Conservation (phyloP, 2,797 vertebrate genomes). For the Mastacembelus armatus region DNA sequence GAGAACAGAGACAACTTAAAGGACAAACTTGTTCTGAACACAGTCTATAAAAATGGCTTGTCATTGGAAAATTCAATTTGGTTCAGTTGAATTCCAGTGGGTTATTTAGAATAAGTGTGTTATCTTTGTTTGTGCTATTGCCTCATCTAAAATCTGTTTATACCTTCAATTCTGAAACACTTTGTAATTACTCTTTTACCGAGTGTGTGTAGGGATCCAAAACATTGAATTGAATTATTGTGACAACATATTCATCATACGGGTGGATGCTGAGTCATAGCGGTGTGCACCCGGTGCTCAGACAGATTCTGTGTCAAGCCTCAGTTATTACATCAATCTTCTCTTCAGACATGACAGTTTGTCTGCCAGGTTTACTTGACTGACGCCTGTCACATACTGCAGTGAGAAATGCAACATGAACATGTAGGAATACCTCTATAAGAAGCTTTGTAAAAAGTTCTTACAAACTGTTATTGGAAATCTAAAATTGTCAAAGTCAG, state of each 20-base stretch:
- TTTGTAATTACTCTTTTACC: slow-evolving; percentile 7
- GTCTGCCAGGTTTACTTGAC: slow-evolving; percentile 37
- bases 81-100: slow-evolving; percentile 2
- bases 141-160: slow-evolving; percentile 31
- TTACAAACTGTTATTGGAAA: slow-evolving; percentile 17
- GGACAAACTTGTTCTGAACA: slow-evolving; percentile 15
- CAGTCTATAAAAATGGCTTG: slow-evolving; percentile 2
- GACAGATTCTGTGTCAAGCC: slow-evolving; percentile 1
- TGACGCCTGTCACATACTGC: slow-evolving; percentile 5
- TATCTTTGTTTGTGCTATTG: slow-evolving; percentile 14
- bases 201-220: slow-evolving; percentile 4
- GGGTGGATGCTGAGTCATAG: slow-evolving; percentile 12
- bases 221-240: slow-evolving; percentile 35
- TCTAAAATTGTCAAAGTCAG: slow-evolving; percentile 23
- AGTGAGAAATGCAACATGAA: background rate
- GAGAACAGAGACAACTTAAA: slow-evolving; percentile 4
- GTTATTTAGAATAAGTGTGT: slow-evolving; percentile 16
- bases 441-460: background rate
- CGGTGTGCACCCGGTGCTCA: background rate
- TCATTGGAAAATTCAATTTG: slow-evolving; percentile 26
- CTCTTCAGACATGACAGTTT: slow-evolving; percentile 30
- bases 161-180: slow-evolving; percentile 25
- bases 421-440: background rate
- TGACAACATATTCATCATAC: slow-evolving; percentile 19
- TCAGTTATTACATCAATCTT: slow-evolving; percentile 3